A percentile compares a stretch with the other conserved stretches of the same genome.
These are phyloP conservation scores for Sarcophilus harrisii DNA, from an alignment of 2,797 vertebrate genomes.

Conservation along the genomic window DNA sequence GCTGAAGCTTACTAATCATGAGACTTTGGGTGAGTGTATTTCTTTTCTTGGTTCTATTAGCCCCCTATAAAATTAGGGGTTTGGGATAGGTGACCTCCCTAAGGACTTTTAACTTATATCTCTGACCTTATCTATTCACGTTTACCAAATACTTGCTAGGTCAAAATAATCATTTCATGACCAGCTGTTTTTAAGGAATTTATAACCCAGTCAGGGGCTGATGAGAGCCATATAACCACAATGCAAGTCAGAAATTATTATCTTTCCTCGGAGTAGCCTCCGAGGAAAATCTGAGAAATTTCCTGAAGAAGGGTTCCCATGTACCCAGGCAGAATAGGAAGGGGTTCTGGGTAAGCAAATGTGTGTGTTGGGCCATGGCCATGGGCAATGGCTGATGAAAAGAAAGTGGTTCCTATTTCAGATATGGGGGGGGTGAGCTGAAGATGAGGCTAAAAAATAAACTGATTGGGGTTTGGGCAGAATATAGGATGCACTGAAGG, in stretches of 20 bases:
- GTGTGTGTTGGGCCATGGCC: neutral
- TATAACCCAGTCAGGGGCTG: neutral
- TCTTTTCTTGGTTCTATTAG: neutral
- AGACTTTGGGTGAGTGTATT: neutral
- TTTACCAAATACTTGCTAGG: neutral
- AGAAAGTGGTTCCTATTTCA: neutral
- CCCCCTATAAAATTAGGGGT: neutral
- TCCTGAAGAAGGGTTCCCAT: neutral
- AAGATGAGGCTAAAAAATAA: neutral
- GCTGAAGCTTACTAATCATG: neutral
- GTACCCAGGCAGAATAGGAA: neutral
- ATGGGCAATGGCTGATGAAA: neutral
- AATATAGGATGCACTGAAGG: neutral
- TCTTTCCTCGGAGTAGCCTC: neutral
- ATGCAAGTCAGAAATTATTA: neutral
- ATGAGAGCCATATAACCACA: neutral
- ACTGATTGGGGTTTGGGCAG: neutral
- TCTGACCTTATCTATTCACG: no score
- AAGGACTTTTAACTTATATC: neutral
- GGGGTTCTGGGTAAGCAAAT: neutral
- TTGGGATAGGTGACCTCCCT: neutral
- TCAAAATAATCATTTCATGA: neutral
- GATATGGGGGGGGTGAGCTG: neutral
- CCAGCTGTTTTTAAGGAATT: neutral
- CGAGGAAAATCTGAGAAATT: neutral